phyloP scores from a whole-genome alignment of 2,113 vertebrate genomes.

The Geothlypis trichas region DNA sequence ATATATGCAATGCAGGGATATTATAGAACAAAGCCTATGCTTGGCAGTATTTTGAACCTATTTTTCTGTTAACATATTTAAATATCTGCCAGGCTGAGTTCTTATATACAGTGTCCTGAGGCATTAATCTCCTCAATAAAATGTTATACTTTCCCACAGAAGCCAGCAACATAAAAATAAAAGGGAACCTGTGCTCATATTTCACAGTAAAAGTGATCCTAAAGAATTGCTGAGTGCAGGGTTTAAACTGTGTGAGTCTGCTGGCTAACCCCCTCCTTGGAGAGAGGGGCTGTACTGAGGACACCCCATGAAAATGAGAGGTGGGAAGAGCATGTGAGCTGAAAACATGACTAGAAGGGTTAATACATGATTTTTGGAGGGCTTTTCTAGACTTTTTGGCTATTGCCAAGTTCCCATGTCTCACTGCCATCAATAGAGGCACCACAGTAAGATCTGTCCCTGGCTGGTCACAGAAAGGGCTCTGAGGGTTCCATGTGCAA shows the following conservation, averaged over 20 bases:
- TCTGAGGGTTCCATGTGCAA: not conserved
- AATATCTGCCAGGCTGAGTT: not conserved
- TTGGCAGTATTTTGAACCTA: not conserved
- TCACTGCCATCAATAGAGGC: not conserved
- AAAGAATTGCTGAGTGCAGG: not conserved
- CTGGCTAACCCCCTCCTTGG: not conserved
- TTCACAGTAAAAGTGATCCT: conserved; percentile 13
- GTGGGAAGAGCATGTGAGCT: not conserved
- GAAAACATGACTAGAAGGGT: not conserved
- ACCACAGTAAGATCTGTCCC: not conserved
- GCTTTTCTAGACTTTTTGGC: not conserved
- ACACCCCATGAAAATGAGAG: not conserved
- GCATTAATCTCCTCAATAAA: conserved; percentile 42
- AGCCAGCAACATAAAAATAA: not conserved
- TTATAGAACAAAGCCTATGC: not conserved
- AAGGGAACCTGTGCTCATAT: not conserved
- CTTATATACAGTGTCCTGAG: not conserved
- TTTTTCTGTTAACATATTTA: conserved; percentile 27
- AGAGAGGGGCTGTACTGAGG: not conserved
- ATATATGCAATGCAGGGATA: not conserved
- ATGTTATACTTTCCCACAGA: not conserved
- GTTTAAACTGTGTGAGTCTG: not conserved
- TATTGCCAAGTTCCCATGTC: not conserved
- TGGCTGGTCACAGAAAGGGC: not conserved
- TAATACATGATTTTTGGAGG: not conserved